Conservation (phyloP, 1,140 invertebrate species). For the Bombus confusus region DNA sequence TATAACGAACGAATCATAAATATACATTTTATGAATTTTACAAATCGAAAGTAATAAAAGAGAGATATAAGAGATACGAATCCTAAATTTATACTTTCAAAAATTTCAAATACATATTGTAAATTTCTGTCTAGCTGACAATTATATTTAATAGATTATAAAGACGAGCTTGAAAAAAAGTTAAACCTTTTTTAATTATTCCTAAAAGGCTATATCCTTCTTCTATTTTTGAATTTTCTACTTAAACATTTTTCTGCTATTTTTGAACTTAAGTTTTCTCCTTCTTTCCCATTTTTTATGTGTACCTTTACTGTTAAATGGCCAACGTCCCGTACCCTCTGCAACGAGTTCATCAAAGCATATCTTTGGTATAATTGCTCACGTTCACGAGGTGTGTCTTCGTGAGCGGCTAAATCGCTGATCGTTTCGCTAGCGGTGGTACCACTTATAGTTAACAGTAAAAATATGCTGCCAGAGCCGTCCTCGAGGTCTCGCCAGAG, state of each 20-base stretch:
- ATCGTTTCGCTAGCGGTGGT: slow-evolving; percentile 96
- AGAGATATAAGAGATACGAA: not conserved
- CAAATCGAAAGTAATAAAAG: not conserved
- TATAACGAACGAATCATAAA: not conserved
- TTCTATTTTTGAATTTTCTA: not conserved
- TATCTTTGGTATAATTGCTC: slow-evolving; percentile 89
- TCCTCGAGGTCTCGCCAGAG: slow-evolving; percentile 95
- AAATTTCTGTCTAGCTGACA: not conserved
- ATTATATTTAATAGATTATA: not conserved
- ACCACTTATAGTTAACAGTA: slow-evolving; percentile 97
- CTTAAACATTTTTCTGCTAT: not conserved
- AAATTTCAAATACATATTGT: not conserved
- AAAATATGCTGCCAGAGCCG: slow-evolving; percentile 92
- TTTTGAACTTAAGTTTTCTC: not conserved
- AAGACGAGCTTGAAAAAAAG: not conserved
- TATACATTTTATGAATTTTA: not conserved
- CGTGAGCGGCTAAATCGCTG: slow-evolving; percentile 93
- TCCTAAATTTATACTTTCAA: not conserved
- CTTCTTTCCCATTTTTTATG: not conserved
- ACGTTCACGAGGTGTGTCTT: slow-evolving; percentile 89
- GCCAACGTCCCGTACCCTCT: slow-evolving; percentile 92
- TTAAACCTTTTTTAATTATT: not conserved
- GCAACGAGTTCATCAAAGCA: slow-evolving; percentile 86
- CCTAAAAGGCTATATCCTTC: not conserved
- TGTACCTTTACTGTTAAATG: slow-evolving; percentile 92